These are phyloP conservation scores for Ceyx melanurus DNA, from an alignment of 2,113 vertebrate genomes.

Conservation along the genomic window DNA sequence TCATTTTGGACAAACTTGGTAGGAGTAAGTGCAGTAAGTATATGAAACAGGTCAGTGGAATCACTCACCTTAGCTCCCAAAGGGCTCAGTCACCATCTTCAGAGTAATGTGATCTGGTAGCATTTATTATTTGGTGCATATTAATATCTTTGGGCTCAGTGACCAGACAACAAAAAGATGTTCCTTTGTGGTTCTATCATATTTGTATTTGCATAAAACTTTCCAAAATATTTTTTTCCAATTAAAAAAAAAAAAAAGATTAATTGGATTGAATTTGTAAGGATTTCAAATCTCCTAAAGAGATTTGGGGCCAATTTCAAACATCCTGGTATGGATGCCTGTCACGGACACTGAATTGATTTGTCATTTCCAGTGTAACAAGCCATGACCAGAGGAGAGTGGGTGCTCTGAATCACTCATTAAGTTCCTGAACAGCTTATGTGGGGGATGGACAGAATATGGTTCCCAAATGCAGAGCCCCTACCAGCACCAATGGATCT, in stretches of 20 bases:
- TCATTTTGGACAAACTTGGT: not conserved
- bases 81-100: not conserved
- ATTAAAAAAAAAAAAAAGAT: too few relatives aligned
- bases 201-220: not conserved
- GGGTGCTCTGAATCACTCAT: not conserved
- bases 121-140: not conserved
- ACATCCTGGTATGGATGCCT: not conserved
- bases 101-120: not conserved
- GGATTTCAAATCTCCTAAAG: not conserved
- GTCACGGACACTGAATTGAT: not conserved
- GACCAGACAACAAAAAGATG: not conserved
- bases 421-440: not conserved
- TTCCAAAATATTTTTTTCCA: not conserved
- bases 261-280: not conserved
- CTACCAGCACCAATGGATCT: not conserved
- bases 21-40: not conserved
- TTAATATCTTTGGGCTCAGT: not conserved
- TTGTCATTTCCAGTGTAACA: not conserved
- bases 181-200: not conserved
- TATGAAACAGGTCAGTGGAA: not conserved
- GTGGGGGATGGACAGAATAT: not conserved
- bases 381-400: not conserved
- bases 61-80: not conserved
- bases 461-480: not conserved
- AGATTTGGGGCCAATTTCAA: not conserved